Evolutionary conservation across 2,888 invertebrate species (phyloP), one percentile per base, ranked within the genome.

Genomic region (Parnassius apollo): DNA sequence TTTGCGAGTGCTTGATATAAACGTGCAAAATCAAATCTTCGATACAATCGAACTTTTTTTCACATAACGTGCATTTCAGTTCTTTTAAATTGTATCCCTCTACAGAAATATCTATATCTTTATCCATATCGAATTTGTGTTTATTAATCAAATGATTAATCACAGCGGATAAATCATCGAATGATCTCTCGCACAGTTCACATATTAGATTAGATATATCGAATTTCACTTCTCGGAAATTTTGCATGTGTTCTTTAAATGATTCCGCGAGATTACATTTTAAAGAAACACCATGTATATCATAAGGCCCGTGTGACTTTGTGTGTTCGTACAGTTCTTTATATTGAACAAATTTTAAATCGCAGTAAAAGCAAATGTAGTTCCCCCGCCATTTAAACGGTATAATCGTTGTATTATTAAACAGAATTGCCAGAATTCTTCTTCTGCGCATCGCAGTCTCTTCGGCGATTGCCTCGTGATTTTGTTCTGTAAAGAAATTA

Each of bases 401-500:
- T 61, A 74, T 66, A 1, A 77, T 55, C 10, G 75, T 69, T 0
- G 76, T 76, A 57, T 72, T 70, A 67, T 69, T 70, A 70, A 77
- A 71, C 42, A 78, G 66, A 45, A 63, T 69, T 64, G 71, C 71
- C 48, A 79, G 69, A 57, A 73, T 75, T 65, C 67, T 69, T 65
- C 72, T 67, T 68, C 67, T 67, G 62, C 72, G 75, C 69, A 65
- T 69, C 61, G 69, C 68, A 65, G 66, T 69, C 61, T 61, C 63
- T 68, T 68, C 70, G 67, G 66, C 58, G 67, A 68, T 63, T 62
- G 62, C 58, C 67, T 67, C 69, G 68, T 67, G 66, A 69, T 66
- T 70, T 71, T 66, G 64, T 69, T 77, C 78, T 77, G 77, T 71
- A 79, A 76, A 72, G 70, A 77, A 77, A 77, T 69, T 64, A 22